Conservation (phyloP, 2,113 vertebrate genomes). For the Solea solea region DNA sequence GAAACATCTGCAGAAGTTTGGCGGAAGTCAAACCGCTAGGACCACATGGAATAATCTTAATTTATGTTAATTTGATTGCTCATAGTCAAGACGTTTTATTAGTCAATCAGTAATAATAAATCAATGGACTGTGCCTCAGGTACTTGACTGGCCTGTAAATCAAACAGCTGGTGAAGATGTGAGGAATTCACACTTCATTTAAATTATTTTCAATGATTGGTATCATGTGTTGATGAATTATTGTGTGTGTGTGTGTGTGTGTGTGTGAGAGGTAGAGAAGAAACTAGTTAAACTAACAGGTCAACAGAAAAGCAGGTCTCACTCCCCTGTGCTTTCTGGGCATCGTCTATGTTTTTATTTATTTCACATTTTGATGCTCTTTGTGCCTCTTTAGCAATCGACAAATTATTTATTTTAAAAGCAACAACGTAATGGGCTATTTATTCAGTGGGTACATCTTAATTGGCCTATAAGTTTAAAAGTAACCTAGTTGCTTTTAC, state of each 20-base stretch:
- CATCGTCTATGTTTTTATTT: conserved; percentile 20
- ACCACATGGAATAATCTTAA: too few relatives aligned
- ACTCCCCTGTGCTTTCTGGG: neutral
- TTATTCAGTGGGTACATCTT: conserved; percentile 30
- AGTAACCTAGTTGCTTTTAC: too few relatives aligned
- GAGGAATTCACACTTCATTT: too few relatives aligned
- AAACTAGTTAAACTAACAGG: too few relatives aligned
- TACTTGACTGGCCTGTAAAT: neutral
- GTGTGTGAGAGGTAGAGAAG: neutral
- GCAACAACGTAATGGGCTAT: conserved; percentile 39
- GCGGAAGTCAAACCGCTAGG: too few relatives aligned
- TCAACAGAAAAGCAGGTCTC: too few relatives aligned
- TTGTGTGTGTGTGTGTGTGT: neutral
- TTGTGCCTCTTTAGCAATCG: conserved; percentile 9
- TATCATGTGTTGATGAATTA: too few relatives aligned
- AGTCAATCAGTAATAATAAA: neutral
- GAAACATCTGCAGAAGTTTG: too few relatives aligned
- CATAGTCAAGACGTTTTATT: neutral
- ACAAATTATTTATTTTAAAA: conserved; percentile 31
- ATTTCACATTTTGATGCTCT: neutral
- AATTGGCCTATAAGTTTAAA: neutral
- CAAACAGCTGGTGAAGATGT: neutral
- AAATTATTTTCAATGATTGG: too few relatives aligned
- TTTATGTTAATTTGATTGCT: too few relatives aligned
- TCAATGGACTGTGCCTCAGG: neutral